Percentiles rank a stretch among this genome's conserved stretches.
Evolutionary conservation across 2,888 invertebrate species (phyloP).

Genomic region (Sminthurinus aureus): DNA sequence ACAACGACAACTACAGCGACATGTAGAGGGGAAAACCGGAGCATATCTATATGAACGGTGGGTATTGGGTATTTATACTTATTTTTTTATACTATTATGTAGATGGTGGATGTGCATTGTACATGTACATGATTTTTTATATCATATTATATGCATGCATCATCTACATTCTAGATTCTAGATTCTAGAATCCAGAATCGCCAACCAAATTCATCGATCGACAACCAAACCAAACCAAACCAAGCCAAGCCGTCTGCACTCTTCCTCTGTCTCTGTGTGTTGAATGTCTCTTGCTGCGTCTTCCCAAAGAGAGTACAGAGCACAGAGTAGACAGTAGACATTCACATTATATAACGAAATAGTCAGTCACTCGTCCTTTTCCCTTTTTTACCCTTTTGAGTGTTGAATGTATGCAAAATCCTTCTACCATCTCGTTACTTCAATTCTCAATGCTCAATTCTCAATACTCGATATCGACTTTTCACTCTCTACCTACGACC

Average conservation of each 20-base stretch:
- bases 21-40: too few relatives aligned
- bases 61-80: too few relatives aligned
- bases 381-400: conserved; percentile 42
- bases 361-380: conserved; percentile 16
- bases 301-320: not conserved
- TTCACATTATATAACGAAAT: conserved; percentile 29
- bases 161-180: too few relatives aligned
- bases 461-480: conserved; percentile 39
- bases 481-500: conserved; percentile 17
- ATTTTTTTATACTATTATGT: too few relatives aligned
- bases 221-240: too few relatives aligned
- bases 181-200: too few relatives aligned
- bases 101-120: too few relatives aligned
- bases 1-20: not conserved
- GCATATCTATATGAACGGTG: too few relatives aligned
- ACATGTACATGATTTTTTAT: too few relatives aligned
- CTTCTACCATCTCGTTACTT: conserved; percentile 57
- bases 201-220: too few relatives aligned
- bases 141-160: too few relatives aligned
- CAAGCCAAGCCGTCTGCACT: not conserved
- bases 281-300: not conserved
- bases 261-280: not conserved
- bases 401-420: conserved; percentile 56
- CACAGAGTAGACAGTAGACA: not conserved
- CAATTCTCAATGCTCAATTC: conserved; percentile 37